These are phyloP conservation scores for Sceloporus tristichus DNA, from an alignment of 2,113 vertebrate genomes.

Conservation along the genomic window DNA sequence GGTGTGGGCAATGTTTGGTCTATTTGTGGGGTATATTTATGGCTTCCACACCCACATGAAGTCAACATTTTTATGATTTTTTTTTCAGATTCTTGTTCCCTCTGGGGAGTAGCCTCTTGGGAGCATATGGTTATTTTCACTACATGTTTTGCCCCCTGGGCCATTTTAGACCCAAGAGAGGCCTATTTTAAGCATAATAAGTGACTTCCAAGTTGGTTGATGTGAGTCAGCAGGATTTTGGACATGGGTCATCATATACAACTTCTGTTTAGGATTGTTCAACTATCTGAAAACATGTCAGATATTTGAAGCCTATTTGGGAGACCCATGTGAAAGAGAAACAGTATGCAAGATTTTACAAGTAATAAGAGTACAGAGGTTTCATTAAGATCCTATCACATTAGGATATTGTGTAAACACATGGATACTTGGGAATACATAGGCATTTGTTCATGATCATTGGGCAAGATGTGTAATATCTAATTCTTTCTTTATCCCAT, in stretches of 20 bases:
- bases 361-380: background rate
- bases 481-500: background rate
- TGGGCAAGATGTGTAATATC: background rate
- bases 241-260: background rate
- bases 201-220: background rate
- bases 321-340: background rate
- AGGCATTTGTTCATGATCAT: background rate
- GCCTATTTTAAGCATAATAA: too few relatives aligned
- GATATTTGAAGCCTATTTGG: background rate
- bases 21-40: too few relatives aligned
- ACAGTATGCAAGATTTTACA: too few relatives aligned
- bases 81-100: too few relatives aligned
- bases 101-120: too few relatives aligned
- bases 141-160: too few relatives aligned
- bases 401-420: background rate
- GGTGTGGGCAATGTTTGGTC: too few relatives aligned
- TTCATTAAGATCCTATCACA: background rate
- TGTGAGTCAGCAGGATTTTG: background rate
- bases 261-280: background rate
- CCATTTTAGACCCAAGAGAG: too few relatives aligned
- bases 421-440: background rate
- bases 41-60: too few relatives aligned
- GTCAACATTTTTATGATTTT: too few relatives aligned
- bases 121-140: too few relatives aligned
- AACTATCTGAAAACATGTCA: background rate